Evolutionary conservation across 2,888 invertebrate genomes (phyloP).

Genomic region (Galerucella pusilla): DNA sequence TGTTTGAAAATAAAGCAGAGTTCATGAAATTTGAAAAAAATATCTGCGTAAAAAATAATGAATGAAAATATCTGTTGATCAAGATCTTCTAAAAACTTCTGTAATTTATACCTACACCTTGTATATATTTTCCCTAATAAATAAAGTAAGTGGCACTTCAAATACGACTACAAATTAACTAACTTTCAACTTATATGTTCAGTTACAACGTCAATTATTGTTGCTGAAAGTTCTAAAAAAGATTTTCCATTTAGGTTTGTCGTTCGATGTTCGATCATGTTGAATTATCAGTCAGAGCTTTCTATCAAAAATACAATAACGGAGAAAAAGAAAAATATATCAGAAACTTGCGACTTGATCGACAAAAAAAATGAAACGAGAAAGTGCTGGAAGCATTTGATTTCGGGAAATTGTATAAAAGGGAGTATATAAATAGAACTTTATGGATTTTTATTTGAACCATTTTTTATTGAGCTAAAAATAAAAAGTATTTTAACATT

Average conservation of each 20-base stretch:
- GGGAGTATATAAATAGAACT: neutral
- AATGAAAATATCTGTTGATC: too few species aligned
- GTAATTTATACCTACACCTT: too few species aligned
- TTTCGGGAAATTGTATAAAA: conserved; percentile 13
- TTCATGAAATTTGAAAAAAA: too few species aligned
- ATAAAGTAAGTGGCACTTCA: too few species aligned
- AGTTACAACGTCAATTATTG: neutral
- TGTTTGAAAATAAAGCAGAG: too few species aligned
- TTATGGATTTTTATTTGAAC: neutral
- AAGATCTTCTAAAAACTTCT: too few species aligned
- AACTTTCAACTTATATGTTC: neutral
- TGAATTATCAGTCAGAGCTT: conserved; percentile 8
- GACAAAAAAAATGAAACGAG: conserved; percentile 3
- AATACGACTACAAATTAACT: neutral
- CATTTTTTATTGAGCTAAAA: too few species aligned
- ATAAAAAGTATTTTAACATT: too few species aligned
- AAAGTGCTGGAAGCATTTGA: neutral
- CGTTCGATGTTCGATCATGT: neutral
- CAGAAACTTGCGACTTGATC: conserved; percentile 7
- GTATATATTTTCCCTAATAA: too few species aligned
- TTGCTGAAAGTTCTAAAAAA: conserved; percentile 1
- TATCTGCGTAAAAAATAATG: too few species aligned
- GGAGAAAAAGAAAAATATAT: conserved; percentile 3
- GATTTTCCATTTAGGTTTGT: conserved; percentile 1
- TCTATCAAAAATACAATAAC: conserved; percentile 10